Evolutionary conservation across 2,888 invertebrate species (phyloP).

Genomic region (Oscheius sp.): DNA sequence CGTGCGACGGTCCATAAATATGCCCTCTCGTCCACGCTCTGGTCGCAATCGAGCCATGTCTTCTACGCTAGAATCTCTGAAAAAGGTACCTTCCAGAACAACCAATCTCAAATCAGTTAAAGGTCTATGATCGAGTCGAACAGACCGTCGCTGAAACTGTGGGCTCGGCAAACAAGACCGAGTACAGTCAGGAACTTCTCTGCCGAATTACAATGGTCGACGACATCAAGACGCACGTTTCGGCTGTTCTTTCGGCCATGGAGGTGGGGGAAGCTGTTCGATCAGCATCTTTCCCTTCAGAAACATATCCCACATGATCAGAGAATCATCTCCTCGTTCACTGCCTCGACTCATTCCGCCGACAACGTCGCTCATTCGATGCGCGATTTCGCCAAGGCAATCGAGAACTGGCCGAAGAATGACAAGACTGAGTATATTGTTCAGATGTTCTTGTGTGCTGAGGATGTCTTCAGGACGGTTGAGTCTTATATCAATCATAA

Average conservation of each 20-base stretch:
- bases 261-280: conserved; percentile 1
- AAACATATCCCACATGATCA: conserved; percentile 32
- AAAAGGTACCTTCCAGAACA: neutral
- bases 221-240: conserved; percentile 16
- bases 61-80: conserved; percentile 24
- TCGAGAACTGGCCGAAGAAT: conserved; percentile 29
- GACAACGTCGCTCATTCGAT: conserved; percentile 21
- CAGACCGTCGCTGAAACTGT: conserved; percentile 31
- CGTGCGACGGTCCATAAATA: too few species aligned
- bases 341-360: conserved; percentile 19
- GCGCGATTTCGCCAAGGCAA: conserved; percentile 15
- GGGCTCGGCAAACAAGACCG: conserved; percentile 25
- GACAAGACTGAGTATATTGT: conserved; percentile 27
- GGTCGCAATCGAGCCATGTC: conserved; percentile 4
- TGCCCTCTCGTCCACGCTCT: neutral
- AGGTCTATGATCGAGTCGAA: conserved; percentile 29
- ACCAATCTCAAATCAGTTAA: neutral
- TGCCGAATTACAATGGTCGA: conserved; percentile 17
- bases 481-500: neutral
- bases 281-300: neutral
- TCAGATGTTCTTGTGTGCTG: conserved; percentile 31
- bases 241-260: conserved; percentile 11
- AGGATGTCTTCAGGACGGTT: conserved; percentile 28
- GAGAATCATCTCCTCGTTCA: conserved; percentile 27
- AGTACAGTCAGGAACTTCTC: conserved; percentile 5